phyloP scores from a whole-genome alignment of 2,797 vertebrate species.

The Echeneis naucrates region DNA sequence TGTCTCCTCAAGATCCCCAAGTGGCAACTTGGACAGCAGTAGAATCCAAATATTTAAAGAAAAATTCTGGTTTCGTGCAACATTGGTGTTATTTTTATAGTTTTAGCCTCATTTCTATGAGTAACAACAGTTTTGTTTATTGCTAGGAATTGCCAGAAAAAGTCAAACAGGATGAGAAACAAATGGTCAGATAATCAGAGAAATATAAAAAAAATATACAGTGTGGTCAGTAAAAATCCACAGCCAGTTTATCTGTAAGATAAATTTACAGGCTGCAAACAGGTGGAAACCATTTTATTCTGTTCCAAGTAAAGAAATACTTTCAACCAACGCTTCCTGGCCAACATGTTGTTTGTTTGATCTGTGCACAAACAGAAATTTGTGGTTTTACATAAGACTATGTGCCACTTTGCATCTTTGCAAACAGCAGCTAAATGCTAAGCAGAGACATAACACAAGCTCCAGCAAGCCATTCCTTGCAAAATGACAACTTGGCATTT shows the following conservation, averaged over 20 bases:
- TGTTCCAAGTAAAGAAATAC: neutral
- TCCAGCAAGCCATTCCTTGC: neutral
- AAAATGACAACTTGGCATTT: too few species aligned
- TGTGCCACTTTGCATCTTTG: neutral
- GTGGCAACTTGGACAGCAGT: neutral
- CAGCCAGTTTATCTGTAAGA: neutral
- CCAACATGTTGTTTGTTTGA: neutral
- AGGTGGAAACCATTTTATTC: neutral
- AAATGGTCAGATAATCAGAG: neutral
- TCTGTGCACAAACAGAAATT: neutral
- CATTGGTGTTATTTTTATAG: neutral
- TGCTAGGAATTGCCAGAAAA: neutral
- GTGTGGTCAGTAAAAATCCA: too few species aligned
- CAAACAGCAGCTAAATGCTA: neutral
- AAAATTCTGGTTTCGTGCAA: neutral
- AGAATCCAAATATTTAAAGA: slow-evolving; percentile 39
- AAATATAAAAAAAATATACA: neutral
- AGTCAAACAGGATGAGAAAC: neutral
- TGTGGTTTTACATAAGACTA: neutral
- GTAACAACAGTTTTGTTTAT: slow-evolving; percentile 5
- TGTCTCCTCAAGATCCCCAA: slow-evolving; percentile 18
- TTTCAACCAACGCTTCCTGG: neutral
- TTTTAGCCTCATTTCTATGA: neutral
- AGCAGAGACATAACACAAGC: neutral
- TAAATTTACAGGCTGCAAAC: neutral